These are phyloP conservation scores for Eriocheir sinensis DNA, from an alignment of 1,140 invertebrate species.

Conservation along the genomic window DNA sequence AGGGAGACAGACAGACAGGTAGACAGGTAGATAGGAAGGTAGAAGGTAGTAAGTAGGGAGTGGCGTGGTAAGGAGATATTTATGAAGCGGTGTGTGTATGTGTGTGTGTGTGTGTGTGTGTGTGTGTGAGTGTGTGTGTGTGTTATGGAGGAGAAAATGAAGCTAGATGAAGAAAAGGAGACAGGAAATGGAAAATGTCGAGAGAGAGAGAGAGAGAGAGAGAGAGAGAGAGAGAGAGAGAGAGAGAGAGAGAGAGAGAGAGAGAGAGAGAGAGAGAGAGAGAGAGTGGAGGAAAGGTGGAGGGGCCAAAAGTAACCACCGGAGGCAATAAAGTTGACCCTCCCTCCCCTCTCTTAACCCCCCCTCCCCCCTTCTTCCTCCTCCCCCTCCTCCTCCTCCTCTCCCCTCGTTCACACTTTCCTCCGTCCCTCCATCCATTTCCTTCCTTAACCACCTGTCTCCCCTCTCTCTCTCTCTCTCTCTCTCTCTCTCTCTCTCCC, in stretches of 20 bases:
- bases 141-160: neutral
- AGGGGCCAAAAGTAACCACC: neutral
- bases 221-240: neutral
- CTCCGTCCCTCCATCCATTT: neutral
- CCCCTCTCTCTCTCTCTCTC: neutral
- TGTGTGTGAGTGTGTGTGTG: neutral
- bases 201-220: conserved; percentile 3
- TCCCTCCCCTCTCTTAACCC: neutral
- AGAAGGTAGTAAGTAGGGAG: no score
- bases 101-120: neutral
- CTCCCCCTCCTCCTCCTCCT: neutral
- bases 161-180: neutral
- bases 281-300: neutral
- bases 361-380: no score
- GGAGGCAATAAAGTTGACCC: conserved; percentile 12
- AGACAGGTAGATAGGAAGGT: neutral
- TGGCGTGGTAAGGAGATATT: neutral
- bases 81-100: neutral
- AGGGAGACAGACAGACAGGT: neutral
- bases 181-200: neutral
- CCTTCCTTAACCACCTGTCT: neutral
- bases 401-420: neutral
- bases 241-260: conserved; percentile 3
- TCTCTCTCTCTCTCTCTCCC: neutral
- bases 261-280: no score